These are phyloP conservation scores for Hypomecis punctinalis DNA, from an alignment of 2,888 invertebrate genomes.

Conservation along the genomic window DNA sequence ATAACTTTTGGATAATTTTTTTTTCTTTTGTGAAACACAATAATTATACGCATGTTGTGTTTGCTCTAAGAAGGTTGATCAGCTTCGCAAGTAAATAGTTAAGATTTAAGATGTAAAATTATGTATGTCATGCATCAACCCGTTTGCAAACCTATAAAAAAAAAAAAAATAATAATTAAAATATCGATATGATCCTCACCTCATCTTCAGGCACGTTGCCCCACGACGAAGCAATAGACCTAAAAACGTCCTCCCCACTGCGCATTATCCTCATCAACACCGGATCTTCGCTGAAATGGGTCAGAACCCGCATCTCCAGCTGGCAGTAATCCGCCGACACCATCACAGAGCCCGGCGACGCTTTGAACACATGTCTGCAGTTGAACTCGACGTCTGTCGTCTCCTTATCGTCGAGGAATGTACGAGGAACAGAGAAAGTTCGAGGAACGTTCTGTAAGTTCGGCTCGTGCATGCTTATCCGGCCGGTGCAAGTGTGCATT, in stretches of 20 bases:
- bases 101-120: too few relatives aligned
- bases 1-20: too few relatives aligned
- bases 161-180: too few relatives aligned
- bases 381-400: slow-evolving; percentile 80
- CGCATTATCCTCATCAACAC: slow-evolving; percentile 88
- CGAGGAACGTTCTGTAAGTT: slow-evolving; percentile 96
- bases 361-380: slow-evolving; percentile 89
- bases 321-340: slow-evolving; percentile 98
- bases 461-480: slow-evolving; percentile 96
- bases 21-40: too few relatives aligned
- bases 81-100: too few relatives aligned
- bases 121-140: too few relatives aligned
- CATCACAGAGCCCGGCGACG: slow-evolving; percentile 85
- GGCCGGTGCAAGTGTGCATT: slow-evolving; percentile 90
- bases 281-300: slow-evolving; percentile 93
- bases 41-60: too few relatives aligned
- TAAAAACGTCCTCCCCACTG: slow-evolving; percentile 91
- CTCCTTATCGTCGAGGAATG: slow-evolving; percentile 37
- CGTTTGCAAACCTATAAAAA: too few relatives aligned
- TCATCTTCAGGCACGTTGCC: slow-evolving; percentile 87
- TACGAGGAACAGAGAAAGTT: slow-evolving; percentile 88
- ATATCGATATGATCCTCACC: slow-evolving; percentile 66
- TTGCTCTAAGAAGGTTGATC: too few relatives aligned
- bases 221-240: slow-evolving; percentile 94
- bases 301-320: slow-evolving; percentile 96